A percentile compares a stretch with the other conserved stretches of the same genome.
phyloP scores from a whole-genome alignment of 2,888 invertebrate species.

The Malthinus seriepunctatus region DNA sequence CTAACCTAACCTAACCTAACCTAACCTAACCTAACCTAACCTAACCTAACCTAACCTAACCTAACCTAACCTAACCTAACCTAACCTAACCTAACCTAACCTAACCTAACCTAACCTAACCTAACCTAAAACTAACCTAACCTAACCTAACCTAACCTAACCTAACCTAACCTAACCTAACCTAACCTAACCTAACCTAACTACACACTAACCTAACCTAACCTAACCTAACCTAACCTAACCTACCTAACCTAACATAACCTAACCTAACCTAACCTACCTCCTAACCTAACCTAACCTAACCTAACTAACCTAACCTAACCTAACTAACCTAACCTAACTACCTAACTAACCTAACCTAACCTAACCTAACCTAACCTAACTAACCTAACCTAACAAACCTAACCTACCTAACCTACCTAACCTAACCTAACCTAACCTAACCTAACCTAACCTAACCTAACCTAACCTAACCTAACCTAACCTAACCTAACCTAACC shows the following conservation, averaged over 20 bases:
- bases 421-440: slow-evolving; percentile 13
- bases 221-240: slow-evolving; percentile 33
- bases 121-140: slow-evolving; percentile 29
- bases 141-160: slow-evolving; percentile 36
- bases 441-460: slow-evolving; percentile 12
- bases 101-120: slow-evolving; percentile 25
- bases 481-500: slow-evolving; percentile 13
- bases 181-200: slow-evolving; percentile 38
- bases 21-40: slow-evolving; percentile 20
- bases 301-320: slow-evolving; percentile 7
- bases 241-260: slow-evolving; percentile 10
- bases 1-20: too few species aligned
- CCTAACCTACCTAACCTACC: too few species aligned
- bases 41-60: slow-evolving; percentile 19
- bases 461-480: slow-evolving; percentile 14
- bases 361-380: slow-evolving; percentile 13
- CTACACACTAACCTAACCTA: slow-evolving; percentile 37
- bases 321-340: slow-evolving; percentile 10
- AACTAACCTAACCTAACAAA: too few species aligned
- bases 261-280: slow-evolving; percentile 11
- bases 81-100: slow-evolving; percentile 27
- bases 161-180: slow-evolving; percentile 39
- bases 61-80: slow-evolving; percentile 25
- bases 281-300: slow-evolving; percentile 11
- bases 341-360: slow-evolving; percentile 9